phyloP scores from a whole-genome alignment of 2,888 invertebrate genomes.

The Dicyrtoma fusca region DNA sequence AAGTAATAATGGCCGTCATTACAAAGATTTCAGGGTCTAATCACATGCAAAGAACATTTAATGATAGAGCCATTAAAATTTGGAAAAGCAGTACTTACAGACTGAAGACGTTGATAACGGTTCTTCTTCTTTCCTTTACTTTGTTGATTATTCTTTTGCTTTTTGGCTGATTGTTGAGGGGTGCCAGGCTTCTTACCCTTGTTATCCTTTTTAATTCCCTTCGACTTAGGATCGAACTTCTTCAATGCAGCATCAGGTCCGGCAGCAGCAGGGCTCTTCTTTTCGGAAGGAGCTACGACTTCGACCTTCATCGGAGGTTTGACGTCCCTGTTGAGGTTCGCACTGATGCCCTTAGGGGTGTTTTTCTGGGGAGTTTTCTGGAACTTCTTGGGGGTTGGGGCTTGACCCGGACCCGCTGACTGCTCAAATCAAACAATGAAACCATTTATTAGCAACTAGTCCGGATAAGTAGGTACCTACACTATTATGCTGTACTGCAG shows the following conservation, averaged over 20 bases:
- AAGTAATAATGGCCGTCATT: background rate
- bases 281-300: conserved; percentile 1
- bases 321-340: conserved; percentile 11
- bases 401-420: conserved; percentile 13
- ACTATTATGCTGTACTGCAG: too few species aligned
- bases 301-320: conserved; percentile 34
- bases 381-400: conserved; percentile 8
- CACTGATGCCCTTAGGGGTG: conserved; percentile 32
- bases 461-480: too few species aligned
- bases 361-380: conserved; percentile 9
- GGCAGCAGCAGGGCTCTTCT: conserved; percentile 23
- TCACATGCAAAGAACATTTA: too few species aligned
- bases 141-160: conserved; percentile 29
- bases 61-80: too few species aligned
- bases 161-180: conserved; percentile 28
- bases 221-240: conserved; percentile 31
- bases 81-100: too few species aligned
- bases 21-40: too few species aligned
- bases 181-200: background rate
- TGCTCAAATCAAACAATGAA: background rate
- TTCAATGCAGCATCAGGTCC: conserved; percentile 16
- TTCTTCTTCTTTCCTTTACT: conserved; percentile 39
- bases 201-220: conserved; percentile 25
- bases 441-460: too few species aligned
- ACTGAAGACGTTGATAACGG: conserved; percentile 45